Evolutionary conservation across 1,140 invertebrate genomes (phyloP).

Genomic region (Heliconius congener): DNA sequence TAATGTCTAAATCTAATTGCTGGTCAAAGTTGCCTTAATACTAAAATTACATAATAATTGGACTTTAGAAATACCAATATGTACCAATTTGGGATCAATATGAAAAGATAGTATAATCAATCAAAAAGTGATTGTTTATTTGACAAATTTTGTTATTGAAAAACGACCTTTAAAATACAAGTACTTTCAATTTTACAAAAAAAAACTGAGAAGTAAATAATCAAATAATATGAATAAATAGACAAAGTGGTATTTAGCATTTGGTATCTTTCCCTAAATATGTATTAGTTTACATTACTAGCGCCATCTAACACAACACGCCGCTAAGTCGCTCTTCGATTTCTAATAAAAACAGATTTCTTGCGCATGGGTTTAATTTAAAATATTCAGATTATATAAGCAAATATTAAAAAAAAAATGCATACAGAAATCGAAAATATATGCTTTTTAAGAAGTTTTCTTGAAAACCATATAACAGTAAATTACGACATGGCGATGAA

Average conservation of each 20-base stretch:
- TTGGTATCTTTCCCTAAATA: background rate
- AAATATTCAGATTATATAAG: no score
- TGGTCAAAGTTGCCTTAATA: slow-evolving; percentile 10
- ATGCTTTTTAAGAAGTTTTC: no score
- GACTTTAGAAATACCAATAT: background rate
- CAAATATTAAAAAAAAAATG: no score
- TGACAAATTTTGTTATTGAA: no score
- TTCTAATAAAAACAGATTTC: background rate
- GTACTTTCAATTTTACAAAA: no score
- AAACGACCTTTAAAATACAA: no score
- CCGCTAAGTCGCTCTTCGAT: background rate
- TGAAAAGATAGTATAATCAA: background rate
- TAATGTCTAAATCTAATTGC: background rate
- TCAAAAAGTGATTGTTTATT: no score
- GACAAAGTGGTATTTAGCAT: background rate
- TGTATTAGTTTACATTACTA: background rate
- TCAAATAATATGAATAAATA: background rate
- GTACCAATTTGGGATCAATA: background rate
- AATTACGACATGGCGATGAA: no score
- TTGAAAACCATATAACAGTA: no score
- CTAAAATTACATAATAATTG: background rate
- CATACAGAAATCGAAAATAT: no score
- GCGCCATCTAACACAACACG: background rate
- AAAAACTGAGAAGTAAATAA: background rate
- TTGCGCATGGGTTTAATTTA: no score